A percentile compares a stretch with the other conserved stretches of the same genome.
These are phyloP conservation scores for Heteromormyrus szaboi DNA, from an alignment of 2,797 vertebrate species.

Conservation along the genomic window DNA sequence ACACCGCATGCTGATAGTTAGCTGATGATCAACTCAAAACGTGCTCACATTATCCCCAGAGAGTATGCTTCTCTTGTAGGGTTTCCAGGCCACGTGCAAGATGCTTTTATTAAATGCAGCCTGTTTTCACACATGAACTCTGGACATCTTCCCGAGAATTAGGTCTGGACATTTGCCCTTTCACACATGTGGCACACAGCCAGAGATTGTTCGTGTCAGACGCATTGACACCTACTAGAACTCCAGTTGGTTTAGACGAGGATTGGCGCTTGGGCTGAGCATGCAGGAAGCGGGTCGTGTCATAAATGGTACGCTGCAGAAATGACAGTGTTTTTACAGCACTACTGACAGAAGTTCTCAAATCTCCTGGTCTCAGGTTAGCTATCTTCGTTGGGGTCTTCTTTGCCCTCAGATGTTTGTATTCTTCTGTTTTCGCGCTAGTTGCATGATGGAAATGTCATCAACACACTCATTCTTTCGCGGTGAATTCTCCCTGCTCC, in stretches of 20 bases:
- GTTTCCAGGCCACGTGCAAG: background rate
- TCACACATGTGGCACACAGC: background rate
- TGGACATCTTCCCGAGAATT: background rate
- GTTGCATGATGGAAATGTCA: background rate
- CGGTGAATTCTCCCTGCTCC: background rate
- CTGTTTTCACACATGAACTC: background rate
- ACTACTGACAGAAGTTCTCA: background rate
- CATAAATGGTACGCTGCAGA: background rate
- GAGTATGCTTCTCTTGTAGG: background rate
- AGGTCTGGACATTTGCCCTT: background rate
- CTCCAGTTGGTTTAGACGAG: background rate
- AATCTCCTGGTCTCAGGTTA: background rate
- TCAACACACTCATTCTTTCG: background rate
- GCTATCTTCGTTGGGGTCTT: background rate
- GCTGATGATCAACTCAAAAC: background rate
- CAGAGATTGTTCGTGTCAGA: background rate
- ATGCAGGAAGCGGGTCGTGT: background rate
- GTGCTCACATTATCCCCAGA: background rate
- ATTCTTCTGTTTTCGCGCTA: background rate
- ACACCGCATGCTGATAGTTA: background rate
- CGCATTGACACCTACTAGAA: background rate
- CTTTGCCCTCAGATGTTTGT: background rate
- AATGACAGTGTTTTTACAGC: background rate
- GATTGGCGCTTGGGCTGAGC: background rate
- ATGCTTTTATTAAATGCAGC: background rate